These are phyloP conservation scores for Fragum fragum DNA, from an alignment of 2,888 invertebrate species.

Conservation along the genomic window DNA sequence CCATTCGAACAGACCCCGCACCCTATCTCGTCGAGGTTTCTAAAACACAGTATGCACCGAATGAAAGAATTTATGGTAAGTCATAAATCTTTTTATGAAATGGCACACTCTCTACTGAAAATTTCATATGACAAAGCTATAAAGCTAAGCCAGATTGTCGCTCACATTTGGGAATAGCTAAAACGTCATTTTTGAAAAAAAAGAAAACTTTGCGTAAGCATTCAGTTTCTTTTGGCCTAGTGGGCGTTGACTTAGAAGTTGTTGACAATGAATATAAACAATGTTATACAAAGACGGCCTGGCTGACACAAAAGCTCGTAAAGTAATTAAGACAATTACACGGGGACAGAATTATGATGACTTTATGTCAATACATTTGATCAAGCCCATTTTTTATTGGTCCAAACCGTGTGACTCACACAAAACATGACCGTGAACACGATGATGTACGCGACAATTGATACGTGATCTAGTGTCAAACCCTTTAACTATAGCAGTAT, in stretches of 20 bases:
- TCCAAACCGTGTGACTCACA: constrained; percentile 14
- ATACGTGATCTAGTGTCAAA: neutral
- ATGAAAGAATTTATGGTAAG: constrained; percentile 66
- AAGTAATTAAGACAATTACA: constrained; percentile 6
- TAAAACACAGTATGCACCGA: constrained; percentile 62
- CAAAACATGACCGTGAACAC: neutral
- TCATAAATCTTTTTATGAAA: neutral
- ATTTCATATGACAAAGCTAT: too few relatives aligned
- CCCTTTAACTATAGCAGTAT: too few relatives aligned
- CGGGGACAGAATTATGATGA: neutral
- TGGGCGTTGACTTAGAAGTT: too few relatives aligned
- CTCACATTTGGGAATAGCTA: too few relatives aligned
- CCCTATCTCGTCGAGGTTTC: constrained; percentile 64
- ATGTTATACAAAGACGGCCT: neutral
- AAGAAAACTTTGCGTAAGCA: too few relatives aligned
- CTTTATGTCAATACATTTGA: constrained; percentile 10
- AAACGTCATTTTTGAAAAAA: too few relatives aligned
- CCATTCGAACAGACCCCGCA: constrained; percentile 50
- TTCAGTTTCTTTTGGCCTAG: too few relatives aligned
- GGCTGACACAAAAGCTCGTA: neutral
- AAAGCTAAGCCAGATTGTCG: too few relatives aligned
- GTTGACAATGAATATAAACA: neutral
- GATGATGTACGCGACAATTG: neutral
- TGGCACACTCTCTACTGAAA: too few relatives aligned
- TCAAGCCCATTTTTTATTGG: constrained; percentile 17